These are phyloP conservation scores for Nesogale talazaci DNA, from an alignment of 2,113 vertebrate genomes.

Conservation along the genomic window DNA sequence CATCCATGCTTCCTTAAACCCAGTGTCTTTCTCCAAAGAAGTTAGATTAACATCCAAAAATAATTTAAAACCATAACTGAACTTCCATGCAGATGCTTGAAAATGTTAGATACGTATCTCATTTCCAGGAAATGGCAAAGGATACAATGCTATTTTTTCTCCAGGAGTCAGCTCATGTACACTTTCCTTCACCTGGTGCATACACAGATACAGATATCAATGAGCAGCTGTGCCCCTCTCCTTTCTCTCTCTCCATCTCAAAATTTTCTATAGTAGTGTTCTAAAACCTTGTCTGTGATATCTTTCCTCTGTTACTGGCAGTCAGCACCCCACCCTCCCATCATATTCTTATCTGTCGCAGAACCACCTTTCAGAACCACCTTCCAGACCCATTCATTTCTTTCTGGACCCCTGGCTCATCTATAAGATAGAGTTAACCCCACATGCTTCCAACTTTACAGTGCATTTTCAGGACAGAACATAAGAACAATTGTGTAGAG, in stretches of 20 bases:
- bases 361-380: neutral
- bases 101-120: constrained; percentile 16
- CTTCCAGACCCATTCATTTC: neutral
- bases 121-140: constrained; percentile 22
- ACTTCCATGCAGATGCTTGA: neutral
- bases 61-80: constrained; percentile 41
- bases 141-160: constrained; percentile 45
- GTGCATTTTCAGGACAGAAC: constrained; percentile 23
- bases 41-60: constrained; percentile 39
- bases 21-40: constrained; percentile 8
- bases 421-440: constrained; percentile 1
- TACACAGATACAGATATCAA: neutral
- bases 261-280: constrained; percentile 20
- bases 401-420: neutral
- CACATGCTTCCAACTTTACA: constrained; percentile 4
- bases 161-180: neutral
- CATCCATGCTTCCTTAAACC: neutral
- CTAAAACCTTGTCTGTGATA: neutral
- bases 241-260: neutral
- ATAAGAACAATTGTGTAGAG: constrained; percentile 17
- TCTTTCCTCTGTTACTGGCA: neutral
- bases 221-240: neutral
- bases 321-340: neutral
- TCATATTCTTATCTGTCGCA: neutral
- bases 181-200: constrained; percentile 35